Evolutionary conservation across 2,888 invertebrate species (phyloP), one percentile per base, ranked within the genome.

Genomic region (Calephelis perditalis): DNA sequence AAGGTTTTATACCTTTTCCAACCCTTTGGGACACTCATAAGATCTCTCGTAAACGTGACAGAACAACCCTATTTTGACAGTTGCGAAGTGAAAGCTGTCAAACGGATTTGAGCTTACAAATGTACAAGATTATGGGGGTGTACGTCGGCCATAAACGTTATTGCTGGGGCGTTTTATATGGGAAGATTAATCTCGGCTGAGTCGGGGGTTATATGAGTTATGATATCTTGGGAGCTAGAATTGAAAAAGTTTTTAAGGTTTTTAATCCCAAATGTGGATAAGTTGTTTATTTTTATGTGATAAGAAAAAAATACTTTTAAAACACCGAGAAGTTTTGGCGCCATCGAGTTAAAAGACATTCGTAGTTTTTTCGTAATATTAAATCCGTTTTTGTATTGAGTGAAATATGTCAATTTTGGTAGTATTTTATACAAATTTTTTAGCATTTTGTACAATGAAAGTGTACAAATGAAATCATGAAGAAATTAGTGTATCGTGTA

Each of bases 1-100:
- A 49, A 8, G 49, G 49, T 49, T 49, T 49, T 49, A 49, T 49
- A 26, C 26, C 15, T 49, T 49, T 49, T 15, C 49, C 49, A 49
- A 49, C 49, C 49, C 49, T 15, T 49, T 49, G 49, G 49, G 49
- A 49, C 49, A 26, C 49, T 49, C 9, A 26, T 49, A 49, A 49
- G 26, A 26, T 15, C 9, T 49, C 49, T 49, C 49, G 49, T 15
- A 47, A 26, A 49, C 49, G 49, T 49, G 49, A 49, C 49, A 49
- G 79, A 81, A 79, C 75, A 77, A 73, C 73, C 74, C 68, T 71
- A 65, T 73, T 82, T 77, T 84, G 82, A 84, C 85, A 79, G 76
- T 77, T 79, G 69, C 76, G 65, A 79, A 82, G 79, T 79, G 79
- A 78, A 78, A 80, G 77, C 77, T 82, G 85, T 82, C 87, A 84